Evolutionary conservation across 1,140 invertebrate genomes (phyloP).

Genomic region (Drosophila eugracilis): DNA sequence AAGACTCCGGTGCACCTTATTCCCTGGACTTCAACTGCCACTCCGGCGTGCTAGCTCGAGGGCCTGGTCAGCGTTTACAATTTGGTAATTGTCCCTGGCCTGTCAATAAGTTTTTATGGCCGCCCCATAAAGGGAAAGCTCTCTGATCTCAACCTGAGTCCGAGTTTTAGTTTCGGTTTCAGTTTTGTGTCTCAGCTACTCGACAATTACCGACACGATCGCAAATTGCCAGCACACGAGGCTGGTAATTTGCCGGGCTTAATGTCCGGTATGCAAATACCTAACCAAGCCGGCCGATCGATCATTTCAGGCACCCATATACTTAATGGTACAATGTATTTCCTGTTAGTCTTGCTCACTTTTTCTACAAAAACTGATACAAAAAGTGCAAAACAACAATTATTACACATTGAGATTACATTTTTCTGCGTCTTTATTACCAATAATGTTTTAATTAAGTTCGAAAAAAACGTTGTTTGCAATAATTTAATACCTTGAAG

Average conservation of each 20-base stretch:
- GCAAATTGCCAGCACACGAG: constrained; percentile 52
- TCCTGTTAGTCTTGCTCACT: constrained; percentile 16
- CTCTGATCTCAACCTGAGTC: background rate
- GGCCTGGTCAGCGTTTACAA: constrained; percentile 63
- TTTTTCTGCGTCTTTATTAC: too few species aligned
- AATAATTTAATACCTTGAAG: too few species aligned
- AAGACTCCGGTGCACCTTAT: constrained; percentile 14
- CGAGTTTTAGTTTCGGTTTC: too few species aligned
- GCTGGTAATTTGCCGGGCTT: constrained; percentile 51
- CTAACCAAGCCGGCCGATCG: constrained; percentile 17
- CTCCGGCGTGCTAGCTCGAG: constrained; percentile 66
- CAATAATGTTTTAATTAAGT: too few species aligned
- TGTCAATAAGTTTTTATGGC: constrained; percentile 78
- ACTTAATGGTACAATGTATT: constrained; percentile 25
- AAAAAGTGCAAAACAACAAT: too few species aligned
- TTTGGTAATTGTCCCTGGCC: constrained; percentile 72
- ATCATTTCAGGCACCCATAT: constrained; percentile 23
- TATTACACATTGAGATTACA: too few species aligned
- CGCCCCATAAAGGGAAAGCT: constrained; percentile 53
- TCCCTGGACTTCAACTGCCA: constrained; percentile 4
- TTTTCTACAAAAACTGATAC: too few species aligned
- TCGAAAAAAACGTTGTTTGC: too few species aligned
- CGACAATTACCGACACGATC: constrained; percentile 73
- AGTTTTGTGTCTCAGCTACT: constrained; percentile 14
- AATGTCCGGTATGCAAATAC: constrained; percentile 63